Percentiles rank a stretch among this genome's conserved stretches.
Evolutionary conservation across 1,140 invertebrate species (phyloP).

Genomic region (Eurytemora carolleeae): DNA sequence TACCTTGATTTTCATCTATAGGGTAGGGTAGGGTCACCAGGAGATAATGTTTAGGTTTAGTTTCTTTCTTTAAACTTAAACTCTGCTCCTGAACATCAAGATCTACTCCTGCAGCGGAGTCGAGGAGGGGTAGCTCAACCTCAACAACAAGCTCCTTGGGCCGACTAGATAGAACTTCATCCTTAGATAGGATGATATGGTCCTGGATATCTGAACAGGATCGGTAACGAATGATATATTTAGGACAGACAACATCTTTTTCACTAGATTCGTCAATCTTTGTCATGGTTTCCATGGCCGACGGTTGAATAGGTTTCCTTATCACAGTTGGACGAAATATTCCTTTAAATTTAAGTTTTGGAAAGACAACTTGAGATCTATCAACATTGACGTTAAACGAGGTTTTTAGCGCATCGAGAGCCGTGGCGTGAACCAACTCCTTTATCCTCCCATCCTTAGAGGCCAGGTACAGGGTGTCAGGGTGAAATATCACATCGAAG

Average conservation of each 20-base stretch:
- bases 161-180: background rate
- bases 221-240: no score
- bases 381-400: background rate
- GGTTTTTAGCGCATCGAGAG: slow-evolving; percentile 1
- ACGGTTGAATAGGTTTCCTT: background rate
- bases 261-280: no score
- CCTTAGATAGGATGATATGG: background rate
- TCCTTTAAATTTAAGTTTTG: slow-evolving; percentile 9
- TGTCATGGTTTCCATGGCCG: no score
- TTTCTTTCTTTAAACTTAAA: background rate
- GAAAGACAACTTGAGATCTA: background rate
- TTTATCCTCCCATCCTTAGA: background rate
- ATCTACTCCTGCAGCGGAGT: background rate
- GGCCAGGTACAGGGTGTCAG: background rate
- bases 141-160: background rate
- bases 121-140: background rate
- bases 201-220: no score
- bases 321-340: slow-evolving; percentile 2
- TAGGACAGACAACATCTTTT: no score
- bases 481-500: slow-evolving; percentile 2
- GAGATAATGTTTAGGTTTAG: background rate
- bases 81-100: background rate
- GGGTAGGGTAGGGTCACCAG: background rate
- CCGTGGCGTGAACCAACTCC: background rate
- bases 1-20: background rate